Conservation (phyloP, 1,140 invertebrate species). For the Pemphigus obesinymphae region DNA sequence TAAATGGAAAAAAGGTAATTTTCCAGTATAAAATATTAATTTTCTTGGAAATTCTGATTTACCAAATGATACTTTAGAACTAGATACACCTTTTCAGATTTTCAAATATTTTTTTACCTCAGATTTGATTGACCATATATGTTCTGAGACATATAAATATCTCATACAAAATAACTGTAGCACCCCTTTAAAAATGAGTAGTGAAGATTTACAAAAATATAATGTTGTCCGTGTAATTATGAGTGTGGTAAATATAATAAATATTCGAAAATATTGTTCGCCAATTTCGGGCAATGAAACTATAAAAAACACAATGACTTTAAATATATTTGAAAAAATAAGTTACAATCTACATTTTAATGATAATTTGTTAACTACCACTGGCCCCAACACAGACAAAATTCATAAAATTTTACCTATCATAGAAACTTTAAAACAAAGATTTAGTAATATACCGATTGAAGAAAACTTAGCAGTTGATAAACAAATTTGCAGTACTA, state of each 20-base stretch:
- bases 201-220: neutral
- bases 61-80: neutral
- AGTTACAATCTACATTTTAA: constrained; percentile 37
- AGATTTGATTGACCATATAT: neutral
- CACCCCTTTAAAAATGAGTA: neutral
- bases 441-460: constrained; percentile 24
- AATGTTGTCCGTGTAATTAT: neutral
- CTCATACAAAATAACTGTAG: neutral
- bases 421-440: constrained; percentile 27
- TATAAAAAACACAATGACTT: constrained; percentile 29
- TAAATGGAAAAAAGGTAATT: neutral
- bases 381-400: constrained; percentile 25
- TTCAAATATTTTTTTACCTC: neutral
- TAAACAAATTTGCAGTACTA: constrained; percentile 1
- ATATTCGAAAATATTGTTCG: neutral
- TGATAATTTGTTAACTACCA: neutral
- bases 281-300: neutral
- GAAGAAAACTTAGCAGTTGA: constrained; percentile 29
- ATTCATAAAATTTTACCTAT: constrained; percentile 34
- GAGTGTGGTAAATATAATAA: neutral
- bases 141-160: neutral
- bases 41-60: neutral
- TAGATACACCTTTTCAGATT: constrained; percentile 8
- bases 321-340: constrained; percentile 38
- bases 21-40: neutral